Percentiles rank a stretch among this genome's conserved stretches.
phyloP scores from a whole-genome alignment of 2,113 vertebrate species.

The Spea multiplicata region DNA sequence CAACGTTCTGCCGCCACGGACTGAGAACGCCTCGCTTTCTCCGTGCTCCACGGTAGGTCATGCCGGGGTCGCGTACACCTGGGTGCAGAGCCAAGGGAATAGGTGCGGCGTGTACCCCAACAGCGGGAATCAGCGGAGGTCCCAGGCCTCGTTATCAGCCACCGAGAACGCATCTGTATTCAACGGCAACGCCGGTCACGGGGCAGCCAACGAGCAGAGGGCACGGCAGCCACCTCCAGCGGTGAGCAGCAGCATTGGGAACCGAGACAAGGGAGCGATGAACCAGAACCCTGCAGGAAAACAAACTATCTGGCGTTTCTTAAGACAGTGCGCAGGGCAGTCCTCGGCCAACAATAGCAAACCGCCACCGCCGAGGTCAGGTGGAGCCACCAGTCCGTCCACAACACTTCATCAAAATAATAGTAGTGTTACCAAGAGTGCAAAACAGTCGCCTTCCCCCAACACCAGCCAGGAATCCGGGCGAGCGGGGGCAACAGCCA shows the following conservation, averaged over 20 bases:
- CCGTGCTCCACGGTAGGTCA: background rate
- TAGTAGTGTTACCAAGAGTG: background rate
- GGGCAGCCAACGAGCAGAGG: slow-evolving; percentile 17
- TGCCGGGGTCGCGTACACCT: background rate
- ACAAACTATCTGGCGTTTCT: background rate
- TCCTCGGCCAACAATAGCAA: background rate
- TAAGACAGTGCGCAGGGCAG: background rate
- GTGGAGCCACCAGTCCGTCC: background rate
- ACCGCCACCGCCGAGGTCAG: background rate
- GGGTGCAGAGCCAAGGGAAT: background rate
- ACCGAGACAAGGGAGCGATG: background rate
- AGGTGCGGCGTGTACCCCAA: background rate
- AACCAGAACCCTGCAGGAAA: background rate
- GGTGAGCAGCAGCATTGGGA: slow-evolving; percentile 11
- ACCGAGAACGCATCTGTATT: slow-evolving; percentile 20
- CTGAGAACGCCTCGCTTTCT: background rate
- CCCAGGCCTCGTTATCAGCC: slow-evolving; percentile 13
- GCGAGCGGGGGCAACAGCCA: background rate
- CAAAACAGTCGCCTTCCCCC: background rate
- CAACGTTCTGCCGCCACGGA: background rate
- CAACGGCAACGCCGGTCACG: background rate
- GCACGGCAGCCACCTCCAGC: slow-evolving; percentile 1
- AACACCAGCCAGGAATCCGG: background rate
- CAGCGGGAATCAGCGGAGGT: slow-evolving; percentile 3
- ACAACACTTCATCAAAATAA: background rate